Evolutionary conservation across 2,888 invertebrate genomes (phyloP).

Genomic region (Barypeithes pellucidus): DNA sequence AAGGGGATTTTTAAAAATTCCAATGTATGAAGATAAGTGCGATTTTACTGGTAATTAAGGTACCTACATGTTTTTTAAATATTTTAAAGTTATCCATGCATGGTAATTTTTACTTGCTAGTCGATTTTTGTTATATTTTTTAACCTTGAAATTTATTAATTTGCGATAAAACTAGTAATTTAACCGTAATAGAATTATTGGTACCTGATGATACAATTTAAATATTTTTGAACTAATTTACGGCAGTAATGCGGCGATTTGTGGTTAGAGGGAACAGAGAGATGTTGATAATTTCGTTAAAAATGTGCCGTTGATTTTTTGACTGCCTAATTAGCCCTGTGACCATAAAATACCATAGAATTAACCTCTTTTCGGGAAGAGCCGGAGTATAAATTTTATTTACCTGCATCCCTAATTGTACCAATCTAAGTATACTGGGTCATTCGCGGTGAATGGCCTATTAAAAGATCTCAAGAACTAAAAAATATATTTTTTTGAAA

Average conservation of each 20-base stretch:
- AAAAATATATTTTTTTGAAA: too few species aligned
- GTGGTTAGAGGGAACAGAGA: too few species aligned
- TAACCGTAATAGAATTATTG: not conserved
- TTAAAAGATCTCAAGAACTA: too few species aligned
- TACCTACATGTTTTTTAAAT: not conserved
- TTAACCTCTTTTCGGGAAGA: too few species aligned
- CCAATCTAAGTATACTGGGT: too few species aligned
- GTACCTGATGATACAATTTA: not conserved
- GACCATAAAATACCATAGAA: too few species aligned
- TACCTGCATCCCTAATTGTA: too few species aligned
- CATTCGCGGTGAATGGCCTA: too few species aligned
- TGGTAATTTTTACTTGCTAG: not conserved
- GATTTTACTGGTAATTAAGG: not conserved
- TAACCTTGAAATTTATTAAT: conserved; percentile 17
- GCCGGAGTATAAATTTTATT: too few species aligned
- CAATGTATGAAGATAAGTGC: not conserved
- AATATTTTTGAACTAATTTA: not conserved
- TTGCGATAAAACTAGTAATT: conserved; percentile 6
- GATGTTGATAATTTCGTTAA: too few species aligned
- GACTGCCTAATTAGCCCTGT: too few species aligned
- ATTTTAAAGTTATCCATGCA: conserved; percentile 18
- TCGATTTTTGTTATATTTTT: not conserved
- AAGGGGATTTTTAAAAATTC: not conserved
- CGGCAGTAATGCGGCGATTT: not conserved
- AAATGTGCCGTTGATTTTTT: too few species aligned